phyloP scores from a whole-genome alignment of 2,888 invertebrate genomes.

The Epistrophella euchroma region DNA sequence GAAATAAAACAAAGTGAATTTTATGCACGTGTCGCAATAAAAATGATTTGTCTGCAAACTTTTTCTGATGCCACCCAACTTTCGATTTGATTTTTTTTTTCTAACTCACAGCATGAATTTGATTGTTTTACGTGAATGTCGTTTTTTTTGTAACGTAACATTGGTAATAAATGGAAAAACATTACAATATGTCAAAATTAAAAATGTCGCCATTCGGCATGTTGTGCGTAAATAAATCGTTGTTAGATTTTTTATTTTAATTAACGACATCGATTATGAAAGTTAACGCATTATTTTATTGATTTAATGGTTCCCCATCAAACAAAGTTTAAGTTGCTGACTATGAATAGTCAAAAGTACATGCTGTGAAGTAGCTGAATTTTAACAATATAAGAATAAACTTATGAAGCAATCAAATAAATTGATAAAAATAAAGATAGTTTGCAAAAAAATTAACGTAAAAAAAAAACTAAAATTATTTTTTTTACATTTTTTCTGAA shows the following conservation, averaged over 20 bases:
- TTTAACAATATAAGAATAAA: too few species aligned
- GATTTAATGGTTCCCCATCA: too few species aligned
- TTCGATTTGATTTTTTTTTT: not conserved
- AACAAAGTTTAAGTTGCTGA: too few species aligned
- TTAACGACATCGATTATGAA: too few species aligned
- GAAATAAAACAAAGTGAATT: slow-evolving; percentile 9
- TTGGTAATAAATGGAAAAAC: not conserved
- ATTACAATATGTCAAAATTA: not conserved
- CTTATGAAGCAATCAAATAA: too few species aligned
- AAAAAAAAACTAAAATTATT: too few species aligned
- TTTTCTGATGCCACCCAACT: not conserved
- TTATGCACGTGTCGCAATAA: slow-evolving; percentile 19
- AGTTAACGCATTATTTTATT: too few species aligned
- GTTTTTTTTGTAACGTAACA: not conserved
- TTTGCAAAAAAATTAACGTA: too few species aligned
- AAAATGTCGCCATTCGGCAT: not conserved
- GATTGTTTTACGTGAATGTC: slow-evolving; percentile 2
- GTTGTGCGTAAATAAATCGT: not conserved
- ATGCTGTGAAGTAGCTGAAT: too few species aligned
- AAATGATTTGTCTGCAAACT: slow-evolving; percentile 23
- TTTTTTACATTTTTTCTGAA: too few species aligned
- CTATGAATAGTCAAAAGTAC: too few species aligned
- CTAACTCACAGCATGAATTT: not conserved
- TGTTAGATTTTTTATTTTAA: not conserved
- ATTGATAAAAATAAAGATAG: too few species aligned